phyloP scores from a whole-genome alignment of 2,797 vertebrate genomes.

The Leptoclinus maculatus region DNA sequence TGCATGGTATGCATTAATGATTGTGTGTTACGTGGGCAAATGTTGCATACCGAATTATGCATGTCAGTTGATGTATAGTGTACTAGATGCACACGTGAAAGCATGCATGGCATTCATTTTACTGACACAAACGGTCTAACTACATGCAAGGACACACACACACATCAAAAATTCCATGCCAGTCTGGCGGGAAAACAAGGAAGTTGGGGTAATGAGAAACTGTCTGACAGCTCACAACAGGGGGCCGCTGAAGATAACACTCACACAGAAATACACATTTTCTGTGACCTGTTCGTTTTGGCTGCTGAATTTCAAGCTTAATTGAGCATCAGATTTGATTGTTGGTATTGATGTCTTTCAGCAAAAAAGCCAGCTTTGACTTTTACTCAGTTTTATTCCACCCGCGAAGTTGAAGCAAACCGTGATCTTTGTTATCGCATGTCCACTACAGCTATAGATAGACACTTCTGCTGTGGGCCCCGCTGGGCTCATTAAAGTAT shows the following conservation, averaged over 20 bases:
- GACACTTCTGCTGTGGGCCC: constrained; percentile 1
- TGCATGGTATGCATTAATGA: constrained; percentile 34
- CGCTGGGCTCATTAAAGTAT: constrained; percentile 20
- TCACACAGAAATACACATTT: constrained; percentile 26
- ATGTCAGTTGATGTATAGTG: background rate
- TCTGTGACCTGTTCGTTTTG: constrained; percentile 51
- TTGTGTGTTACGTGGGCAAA: background rate
- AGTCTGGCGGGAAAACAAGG: constrained; percentile 38
- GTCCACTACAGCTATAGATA: constrained; percentile 3
- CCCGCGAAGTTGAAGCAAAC: constrained; percentile 23
- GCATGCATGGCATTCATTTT: background rate
- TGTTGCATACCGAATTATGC: constrained; percentile 27
- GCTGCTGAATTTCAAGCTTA: constrained; percentile 39
- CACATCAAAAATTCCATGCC: constrained; percentile 8
- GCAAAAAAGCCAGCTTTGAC: constrained; percentile 41
- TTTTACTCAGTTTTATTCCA: constrained; percentile 33
- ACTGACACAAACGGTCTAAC: background rate
- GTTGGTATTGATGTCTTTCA: constrained; percentile 38
- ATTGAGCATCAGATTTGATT: constrained; percentile 41
- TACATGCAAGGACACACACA: constrained; percentile 16
- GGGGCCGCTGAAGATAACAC: constrained; percentile 34
- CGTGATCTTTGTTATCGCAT: constrained; percentile 18
- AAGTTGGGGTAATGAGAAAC: constrained; percentile 49
- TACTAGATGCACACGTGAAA: constrained; percentile 7
- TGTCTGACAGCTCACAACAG: constrained; percentile 46